These are phyloP conservation scores for Pao palembangensis DNA, from an alignment of 2,113 vertebrate genomes.

Conservation along the genomic window DNA sequence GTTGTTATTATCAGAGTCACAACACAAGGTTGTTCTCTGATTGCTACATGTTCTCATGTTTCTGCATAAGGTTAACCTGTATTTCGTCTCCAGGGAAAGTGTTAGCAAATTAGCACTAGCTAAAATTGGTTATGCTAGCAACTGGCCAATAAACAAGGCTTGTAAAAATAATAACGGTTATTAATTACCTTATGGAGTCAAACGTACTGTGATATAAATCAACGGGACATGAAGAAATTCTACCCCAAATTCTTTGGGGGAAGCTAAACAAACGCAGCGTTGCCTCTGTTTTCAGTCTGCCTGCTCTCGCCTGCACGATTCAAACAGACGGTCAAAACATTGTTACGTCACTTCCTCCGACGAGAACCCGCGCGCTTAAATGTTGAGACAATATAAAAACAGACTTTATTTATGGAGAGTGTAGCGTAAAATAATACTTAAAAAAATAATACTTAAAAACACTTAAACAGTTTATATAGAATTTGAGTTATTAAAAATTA, in stretches of 20 bases:
- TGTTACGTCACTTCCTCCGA: slow-evolving; percentile 66
- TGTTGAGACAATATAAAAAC: too few relatives aligned
- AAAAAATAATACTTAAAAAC: too few relatives aligned
- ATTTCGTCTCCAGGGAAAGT: background rate
- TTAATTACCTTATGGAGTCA: background rate
- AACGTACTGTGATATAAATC: slow-evolving; percentile 39
- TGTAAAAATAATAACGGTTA: too few relatives aligned
- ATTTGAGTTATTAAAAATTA: too few relatives aligned
- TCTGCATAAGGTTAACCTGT: background rate
- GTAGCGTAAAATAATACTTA: too few relatives aligned
- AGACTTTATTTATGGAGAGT: too few relatives aligned
- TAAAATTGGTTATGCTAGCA: slow-evolving; percentile 2
- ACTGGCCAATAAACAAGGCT: slow-evolving; percentile 8
- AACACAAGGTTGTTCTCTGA: background rate
- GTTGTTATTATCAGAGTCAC: background rate
- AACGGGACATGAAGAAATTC: slow-evolving; percentile 46
- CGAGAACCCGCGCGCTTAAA: too few relatives aligned
- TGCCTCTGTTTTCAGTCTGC: background rate
- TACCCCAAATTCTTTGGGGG: slow-evolving; percentile 15
- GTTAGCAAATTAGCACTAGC: slow-evolving; percentile 13
- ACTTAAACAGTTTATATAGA: too few relatives aligned
- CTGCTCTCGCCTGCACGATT: slow-evolving; percentile 11
- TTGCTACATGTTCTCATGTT: background rate
- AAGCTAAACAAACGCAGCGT: slow-evolving; percentile 5
- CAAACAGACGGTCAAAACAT: slow-evolving; percentile 67